Evolutionary conservation across 2,888 invertebrate genomes (phyloP), one percentile per base, ranked within the genome.

Genomic region (Perithous albicinctus): DNA sequence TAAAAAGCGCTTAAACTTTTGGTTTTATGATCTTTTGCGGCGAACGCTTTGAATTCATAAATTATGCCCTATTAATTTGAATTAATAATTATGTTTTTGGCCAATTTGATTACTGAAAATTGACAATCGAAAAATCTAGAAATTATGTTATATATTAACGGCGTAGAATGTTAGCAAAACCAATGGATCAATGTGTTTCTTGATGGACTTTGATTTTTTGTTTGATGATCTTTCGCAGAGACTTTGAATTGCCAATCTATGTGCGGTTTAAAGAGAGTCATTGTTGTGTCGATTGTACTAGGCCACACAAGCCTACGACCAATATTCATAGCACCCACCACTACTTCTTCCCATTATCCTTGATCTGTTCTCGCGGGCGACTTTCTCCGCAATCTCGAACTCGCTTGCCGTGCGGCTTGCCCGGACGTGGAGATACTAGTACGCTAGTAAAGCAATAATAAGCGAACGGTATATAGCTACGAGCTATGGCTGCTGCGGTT

Each of bases 301-400:
- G 29, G 29, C 29, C 29, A 26, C 56, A 56, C 18, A 56, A n/a
- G 61, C 10, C 18, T n/a, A 18, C 18, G 15, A 56, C 32, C 69
- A 51, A 69, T 32, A 59, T 12, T 15, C 18, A 3, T 18, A 1
- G 41, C 56, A 46, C 26, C 64, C 29, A 32, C 70, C 32, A 54
- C 43, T 51, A 67, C 43, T 35, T 67, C 79, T 70, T 67, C 75
- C 85, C 80, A 86, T 86, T 86, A 87, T 87, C 86, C 85, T 86
- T 86, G 86, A 84, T 86, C 82, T 70, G 66, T 80, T 76, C 75
- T 26, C 56, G 54, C 46, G 66, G 82, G 78, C 75, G 79, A 86
- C 86, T 87, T 87, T 85, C 86, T 86, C 85, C 82, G 66, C 70
- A 70, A 67, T 79, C 75, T 59, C 75, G 72, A 72, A 79, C 75